These are phyloP conservation scores for Drosophila lowei DNA, from an alignment of 1,140 invertebrate species.

Conservation along the genomic window DNA sequence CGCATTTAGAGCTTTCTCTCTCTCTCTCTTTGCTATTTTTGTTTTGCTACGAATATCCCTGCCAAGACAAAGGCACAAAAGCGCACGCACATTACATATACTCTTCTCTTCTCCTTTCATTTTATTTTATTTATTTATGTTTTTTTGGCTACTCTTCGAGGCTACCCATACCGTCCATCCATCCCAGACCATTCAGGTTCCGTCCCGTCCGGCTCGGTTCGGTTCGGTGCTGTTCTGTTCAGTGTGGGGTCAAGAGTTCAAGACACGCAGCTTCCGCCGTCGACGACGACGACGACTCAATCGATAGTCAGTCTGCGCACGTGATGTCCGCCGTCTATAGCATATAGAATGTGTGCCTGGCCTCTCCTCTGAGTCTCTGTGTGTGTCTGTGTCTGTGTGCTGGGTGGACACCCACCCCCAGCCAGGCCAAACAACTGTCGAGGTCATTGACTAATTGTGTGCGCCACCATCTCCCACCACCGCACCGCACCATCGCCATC, in stretches of 20 bases:
- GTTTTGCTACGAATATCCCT: slow-evolving; percentile 75
- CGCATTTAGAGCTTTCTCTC: slow-evolving; percentile 33
- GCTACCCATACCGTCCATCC: background rate
- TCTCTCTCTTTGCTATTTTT: slow-evolving; percentile 44
- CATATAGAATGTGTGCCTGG: slow-evolving; percentile 15
- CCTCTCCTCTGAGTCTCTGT: background rate
- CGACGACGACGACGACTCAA: slow-evolving; percentile 64
- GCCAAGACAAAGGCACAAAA: slow-evolving; percentile 38
- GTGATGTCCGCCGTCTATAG: slow-evolving; percentile 55
- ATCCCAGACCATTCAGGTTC: background rate
- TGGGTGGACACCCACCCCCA: slow-evolving; percentile 40
- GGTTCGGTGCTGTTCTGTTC: background rate
- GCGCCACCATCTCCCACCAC: slow-evolving; percentile 33
- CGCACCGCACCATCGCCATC: background rate
- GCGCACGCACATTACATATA: slow-evolving; percentile 37
- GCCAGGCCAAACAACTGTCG: slow-evolving; percentile 43
- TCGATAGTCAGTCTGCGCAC: slow-evolving; percentile 79
- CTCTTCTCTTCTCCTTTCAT: slow-evolving; percentile 7
- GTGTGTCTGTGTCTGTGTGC: slow-evolving; percentile 11
- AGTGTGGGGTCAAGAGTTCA: slow-evolving; percentile 75
- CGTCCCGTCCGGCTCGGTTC: background rate
- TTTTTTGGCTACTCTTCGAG: slow-evolving; percentile 39
- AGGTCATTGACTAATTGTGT: slow-evolving; percentile 80
- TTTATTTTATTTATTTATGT: slow-evolving; percentile 56
- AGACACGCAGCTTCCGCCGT: slow-evolving; percentile 75